phyloP scores from a whole-genome alignment of 1,140 invertebrate species.

The Colletes gigas region DNA sequence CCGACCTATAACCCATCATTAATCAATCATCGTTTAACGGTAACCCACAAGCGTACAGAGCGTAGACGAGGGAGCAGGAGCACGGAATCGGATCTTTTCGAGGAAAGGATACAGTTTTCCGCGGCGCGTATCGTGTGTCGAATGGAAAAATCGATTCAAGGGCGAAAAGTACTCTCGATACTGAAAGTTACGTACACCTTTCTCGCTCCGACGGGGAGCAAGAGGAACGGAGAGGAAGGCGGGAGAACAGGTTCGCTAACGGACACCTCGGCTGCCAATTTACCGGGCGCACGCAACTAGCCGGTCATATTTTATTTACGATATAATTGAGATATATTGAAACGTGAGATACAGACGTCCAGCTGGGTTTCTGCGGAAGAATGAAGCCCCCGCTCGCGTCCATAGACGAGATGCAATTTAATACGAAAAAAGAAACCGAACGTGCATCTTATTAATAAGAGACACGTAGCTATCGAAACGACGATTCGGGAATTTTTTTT shows the following conservation, averaged over 20 bases:
- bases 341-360: slow-evolving; percentile 74
- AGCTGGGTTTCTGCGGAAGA: slow-evolving; percentile 64
- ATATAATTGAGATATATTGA: slow-evolving; percentile 80
- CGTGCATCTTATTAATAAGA: slow-evolving; percentile 60
- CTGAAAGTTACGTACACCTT: slow-evolving; percentile 21
- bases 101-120: background rate
- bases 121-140: background rate
- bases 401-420: slow-evolving; percentile 60
- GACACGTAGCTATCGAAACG: too few species aligned
- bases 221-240: slow-evolving; percentile 23
- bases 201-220: background rate
- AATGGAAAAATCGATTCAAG: slow-evolving; percentile 24
- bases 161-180: slow-evolving; percentile 22
- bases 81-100: background rate
- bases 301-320: slow-evolving; percentile 77
- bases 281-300: slow-evolving; percentile 73
- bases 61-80: background rate
- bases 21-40: slow-evolving; percentile 30
- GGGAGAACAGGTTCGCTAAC: slow-evolving; percentile 70
- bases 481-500: too few species aligned
- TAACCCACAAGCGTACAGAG: background rate
- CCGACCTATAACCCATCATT: background rate
- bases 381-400: slow-evolving; percentile 38
- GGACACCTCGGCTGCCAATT: slow-evolving; percentile 74
- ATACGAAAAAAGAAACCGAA: slow-evolving; percentile 59